Base-by-base conservation (phyloP, 2,888 invertebrate species). In the Panopea generosa region DNA sequence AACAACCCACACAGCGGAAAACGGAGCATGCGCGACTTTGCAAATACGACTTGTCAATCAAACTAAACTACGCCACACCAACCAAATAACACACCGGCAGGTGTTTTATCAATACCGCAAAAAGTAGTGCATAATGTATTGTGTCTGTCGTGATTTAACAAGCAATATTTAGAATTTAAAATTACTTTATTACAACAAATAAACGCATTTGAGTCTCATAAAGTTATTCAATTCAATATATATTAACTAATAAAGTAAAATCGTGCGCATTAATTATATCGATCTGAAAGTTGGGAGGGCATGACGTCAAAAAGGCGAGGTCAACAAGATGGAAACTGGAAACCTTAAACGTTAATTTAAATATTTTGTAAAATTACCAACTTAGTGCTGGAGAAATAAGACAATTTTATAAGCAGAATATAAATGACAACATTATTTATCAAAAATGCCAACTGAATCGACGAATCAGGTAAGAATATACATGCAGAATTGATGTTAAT, bases 281-380 rank as follows among this genome's bases (percentile, higher is more conserved):
- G 74, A 74, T 69, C 53, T 18, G 20, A 33, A 43, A 63, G 16
- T 22, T 33, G 69, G 77, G 73, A 70, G 68, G 81, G 77, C 43
- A 38, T 81, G 81, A 81, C 81, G 81, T 81, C 74, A 81, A 74
- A 20, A 67, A 81, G 81, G 81, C 81, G 81, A 81, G 81, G 81
- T 81, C 81, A 81, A 81, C 61, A 59, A 29, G 67, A 60, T 22
- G 47, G 47, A 55, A 57, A 56, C 22, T 57, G 47, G 29, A 65
- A 65, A 24, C 43, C n/a, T 52, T 33, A 40, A 33, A 38, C 16
- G 49, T 43, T 63, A 65, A 69, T 68, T 69, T 68, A 68, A 73
- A 66, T 73, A 70, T 63, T 70, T 59, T 59, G 27, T n/a, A 22
- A 47, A 49, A 56, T 49, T 26, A 16, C 20, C 33, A 11, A 11